These are phyloP conservation scores for Schizopygopsis malacanthus DNA, from an alignment of 2,797 vertebrate genomes.

Conservation along the genomic window DNA sequence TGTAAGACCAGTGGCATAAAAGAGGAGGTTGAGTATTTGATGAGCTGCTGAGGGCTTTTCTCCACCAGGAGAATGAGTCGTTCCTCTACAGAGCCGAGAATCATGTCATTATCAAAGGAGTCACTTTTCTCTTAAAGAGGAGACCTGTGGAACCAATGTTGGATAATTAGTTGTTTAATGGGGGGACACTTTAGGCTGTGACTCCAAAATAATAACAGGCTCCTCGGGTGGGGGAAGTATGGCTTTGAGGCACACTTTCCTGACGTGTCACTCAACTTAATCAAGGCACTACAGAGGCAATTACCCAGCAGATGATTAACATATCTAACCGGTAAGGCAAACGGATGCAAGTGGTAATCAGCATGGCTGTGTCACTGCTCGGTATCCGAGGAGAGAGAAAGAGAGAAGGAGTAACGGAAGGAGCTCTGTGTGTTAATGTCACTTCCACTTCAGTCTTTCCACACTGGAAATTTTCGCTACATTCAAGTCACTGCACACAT, in stretches of 20 bases:
- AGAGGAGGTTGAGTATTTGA: slow-evolving; percentile 57
- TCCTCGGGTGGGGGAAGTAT: slow-evolving; percentile 64
- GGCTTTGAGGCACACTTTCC: slow-evolving; percentile 69
- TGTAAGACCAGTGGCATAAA: slow-evolving; percentile 46
- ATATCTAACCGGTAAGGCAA: slow-evolving; percentile 57
- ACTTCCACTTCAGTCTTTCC: slow-evolving; percentile 47
- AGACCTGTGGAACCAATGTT: slow-evolving; percentile 69
- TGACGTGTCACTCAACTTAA: slow-evolving; percentile 64
- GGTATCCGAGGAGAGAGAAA: slow-evolving; percentile 49
- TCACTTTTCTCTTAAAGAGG: slow-evolving; percentile 56
- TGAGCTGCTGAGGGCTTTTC: slow-evolving; percentile 64
- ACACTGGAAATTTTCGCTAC: slow-evolving; percentile 5
- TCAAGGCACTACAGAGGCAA: slow-evolving; percentile 71
- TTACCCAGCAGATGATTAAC: slow-evolving; percentile 72
- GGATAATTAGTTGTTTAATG: slow-evolving; percentile 69
- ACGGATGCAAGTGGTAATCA: slow-evolving; percentile 68
- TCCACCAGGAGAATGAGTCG: slow-evolving; percentile 55
- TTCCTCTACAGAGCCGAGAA: slow-evolving; percentile 58
- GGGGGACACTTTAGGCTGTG: slow-evolving; percentile 65
- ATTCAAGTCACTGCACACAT: neutral
- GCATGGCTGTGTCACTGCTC: slow-evolving; percentile 58
- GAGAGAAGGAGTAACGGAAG: slow-evolving; percentile 22
- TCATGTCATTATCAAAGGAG: slow-evolving; percentile 66
- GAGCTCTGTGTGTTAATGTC: slow-evolving; percentile 54
- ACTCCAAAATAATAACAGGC: slow-evolving; percentile 67